Conservation (phyloP, 2,888 invertebrate species). For the Salticus scenicus region DNA sequence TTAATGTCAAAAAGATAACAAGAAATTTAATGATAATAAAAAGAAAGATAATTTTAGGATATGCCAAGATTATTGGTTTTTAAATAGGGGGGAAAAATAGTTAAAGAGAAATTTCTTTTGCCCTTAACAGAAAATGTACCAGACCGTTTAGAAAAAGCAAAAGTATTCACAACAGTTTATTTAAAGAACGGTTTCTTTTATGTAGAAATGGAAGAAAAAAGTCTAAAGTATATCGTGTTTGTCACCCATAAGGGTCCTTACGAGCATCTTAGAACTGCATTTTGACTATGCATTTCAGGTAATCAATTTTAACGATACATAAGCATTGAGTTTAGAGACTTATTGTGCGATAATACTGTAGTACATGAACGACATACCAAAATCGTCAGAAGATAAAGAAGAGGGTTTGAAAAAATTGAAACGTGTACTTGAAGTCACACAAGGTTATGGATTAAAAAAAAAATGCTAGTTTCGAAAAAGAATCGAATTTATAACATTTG, state of each 20-base stretch:
- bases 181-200: conserved; percentile 16
- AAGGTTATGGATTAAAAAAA: conserved; percentile 13
- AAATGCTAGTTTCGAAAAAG: conserved; percentile 19
- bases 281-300: not conserved
- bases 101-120: no score
- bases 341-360: not conserved
- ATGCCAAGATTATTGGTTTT: no score
- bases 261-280: not conserved
- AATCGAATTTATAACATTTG: conserved; percentile 20
- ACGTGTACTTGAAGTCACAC: not conserved
- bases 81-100: no score
- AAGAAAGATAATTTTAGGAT: no score
- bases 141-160: not conserved
- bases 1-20: no score
- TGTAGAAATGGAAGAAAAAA: no score
- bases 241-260: conserved; percentile 5
- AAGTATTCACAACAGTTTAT: not conserved
- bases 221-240: conserved; percentile 13
- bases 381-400: not conserved
- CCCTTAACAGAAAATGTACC: conserved; percentile 4
- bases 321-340: not conserved
- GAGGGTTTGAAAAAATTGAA: not conserved
- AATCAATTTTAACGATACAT: not conserved
- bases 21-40: no score
- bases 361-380: conserved; percentile 25